Evolutionary conservation across 92 coral and sea anemone genomes (phyloP), one percentile per base, ranked within the genome.

Genomic region (Scolanthus callimorphus): DNA sequence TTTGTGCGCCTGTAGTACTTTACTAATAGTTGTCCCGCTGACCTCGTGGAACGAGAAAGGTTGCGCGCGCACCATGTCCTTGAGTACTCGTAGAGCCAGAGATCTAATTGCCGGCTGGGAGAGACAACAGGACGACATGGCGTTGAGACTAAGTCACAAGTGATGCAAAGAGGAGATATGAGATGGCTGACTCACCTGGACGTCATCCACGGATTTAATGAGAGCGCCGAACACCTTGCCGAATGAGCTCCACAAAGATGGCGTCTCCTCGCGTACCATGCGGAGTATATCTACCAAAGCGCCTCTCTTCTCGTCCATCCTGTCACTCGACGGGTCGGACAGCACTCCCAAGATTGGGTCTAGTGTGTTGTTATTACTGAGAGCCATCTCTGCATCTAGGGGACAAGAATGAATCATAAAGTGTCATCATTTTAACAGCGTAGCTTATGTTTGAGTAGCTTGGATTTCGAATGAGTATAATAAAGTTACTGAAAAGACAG

Each of bases 51-150:
- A 92, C 58, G 82, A 80, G 39, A 76, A 76, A 24, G 98, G 98
- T 55, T 81, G 95, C 25, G 89, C 88, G 39, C 90, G 90, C 4
- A 92, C 82, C 98, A 92, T 81, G 59, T 92, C 96, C 31, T 95
- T 88, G 20, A 92, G 71, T 9, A 89, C 98, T 31, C 98, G 80
- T 17, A 88, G 52, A 11, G 98, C 80, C 55, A 92, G 87, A 1
- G 83, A 59, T 58, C 98, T 77, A 17, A 88, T 84, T 0, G 83
- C 59, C 21, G 96, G 85, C 98, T 92, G 53, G 0, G 49, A 20
- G 31, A 34, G 15, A 15, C 6, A 34, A 34, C 6, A 15, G 41
- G 41, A 34, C 41, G 41, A 34, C 41, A 34, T 6, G 41, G 8
- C 15, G 41, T n/a, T n/a, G n/a, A n/a, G n/a, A n/a, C n/a, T n/a